Base-by-base conservation (phyloP, 2,888 invertebrate genomes). In the Meloe dianella region DNA sequence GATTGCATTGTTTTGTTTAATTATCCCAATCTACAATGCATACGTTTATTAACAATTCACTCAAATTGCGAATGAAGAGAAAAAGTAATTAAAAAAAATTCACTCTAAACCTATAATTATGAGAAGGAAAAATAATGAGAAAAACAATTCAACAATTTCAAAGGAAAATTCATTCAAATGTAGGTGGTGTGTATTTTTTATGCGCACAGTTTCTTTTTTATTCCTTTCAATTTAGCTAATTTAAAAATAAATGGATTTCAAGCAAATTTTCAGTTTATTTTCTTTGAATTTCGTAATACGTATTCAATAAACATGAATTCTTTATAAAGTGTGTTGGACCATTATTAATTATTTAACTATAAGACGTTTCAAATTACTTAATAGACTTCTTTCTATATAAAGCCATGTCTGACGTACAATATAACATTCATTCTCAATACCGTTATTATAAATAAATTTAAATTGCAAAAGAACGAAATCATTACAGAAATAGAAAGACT, bases 371-470 rank as follows among this genome's bases (percentile, higher is more conserved):
- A 22, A 47, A 47, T 47, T 47, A 20, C 1, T 47, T 20, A 47
- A 47, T 47, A 47, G 22, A 47, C 9, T 47, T 9, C 9, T 47
- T 47, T 9, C 9, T 47, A 47, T 20, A 47, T 20, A 47, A 47
- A 47, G 9, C 2, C 47, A 47, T n/a, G 47, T 47, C 47, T 47
- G 20, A 47, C 17, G 38, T 41, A 41, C 7, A 41, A 7, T 3
- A 41, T 6, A 41, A 41, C 17, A 12, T n/a, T 47, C 20, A 47
- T 47, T 47, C 20, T 47, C 47, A 47, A 47, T 47, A 47, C 47
- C 47, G 47, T 47, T 47, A 41, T 41, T 41, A 47, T 47, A 20
- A 35, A 14, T 35, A 35, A 47, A 47, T 47, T 47, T 47, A 9
- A 20, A 47, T 41, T 41, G 38, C 38, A 17, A 41, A 41, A 41